Evolutionary conservation across 2,113 vertebrate genomes (phyloP).

Genomic region (Marmota flaviventris): DNA sequence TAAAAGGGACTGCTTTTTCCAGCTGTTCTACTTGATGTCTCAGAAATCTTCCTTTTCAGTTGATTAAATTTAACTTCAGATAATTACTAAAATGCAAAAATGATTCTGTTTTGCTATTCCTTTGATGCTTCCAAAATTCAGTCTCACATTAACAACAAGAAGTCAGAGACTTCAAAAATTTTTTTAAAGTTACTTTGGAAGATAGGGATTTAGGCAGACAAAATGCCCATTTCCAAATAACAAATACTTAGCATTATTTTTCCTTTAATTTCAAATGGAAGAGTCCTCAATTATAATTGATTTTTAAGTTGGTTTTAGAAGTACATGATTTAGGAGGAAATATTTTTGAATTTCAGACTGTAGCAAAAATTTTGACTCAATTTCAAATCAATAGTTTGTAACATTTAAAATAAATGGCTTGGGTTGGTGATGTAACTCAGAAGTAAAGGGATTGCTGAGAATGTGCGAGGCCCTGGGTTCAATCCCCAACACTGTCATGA

Average conservation of each 20-base stretch:
- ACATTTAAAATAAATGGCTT: neutral
- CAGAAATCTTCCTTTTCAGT: constrained; percentile 81
- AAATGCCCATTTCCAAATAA: neutral
- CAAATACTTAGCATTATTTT: constrained; percentile 43
- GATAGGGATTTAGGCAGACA: neutral
- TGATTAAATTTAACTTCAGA: constrained; percentile 86
- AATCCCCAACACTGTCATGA: neutral
- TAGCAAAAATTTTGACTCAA: neutral
- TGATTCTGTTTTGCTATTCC: constrained; percentile 77
- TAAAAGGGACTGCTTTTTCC: constrained; percentile 69
- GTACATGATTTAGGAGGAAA: neutral
- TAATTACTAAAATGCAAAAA: constrained; percentile 70
- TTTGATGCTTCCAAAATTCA: constrained; percentile 1
- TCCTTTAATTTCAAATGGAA: neutral
- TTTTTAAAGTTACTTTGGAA: neutral
- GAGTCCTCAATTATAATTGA: neutral
- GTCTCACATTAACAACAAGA: neutral
- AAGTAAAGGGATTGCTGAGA: neutral
- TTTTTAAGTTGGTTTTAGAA: neutral
- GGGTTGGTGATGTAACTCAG: neutral
- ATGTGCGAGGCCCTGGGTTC: neutral
- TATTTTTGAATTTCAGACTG: neutral
- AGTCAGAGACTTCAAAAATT: neutral
- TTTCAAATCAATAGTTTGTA: neutral
- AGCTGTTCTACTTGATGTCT: constrained; percentile 83